Evolutionary conservation across 2,113 vertebrate species (phyloP).

Genomic region (Crotalus tigris): DNA sequence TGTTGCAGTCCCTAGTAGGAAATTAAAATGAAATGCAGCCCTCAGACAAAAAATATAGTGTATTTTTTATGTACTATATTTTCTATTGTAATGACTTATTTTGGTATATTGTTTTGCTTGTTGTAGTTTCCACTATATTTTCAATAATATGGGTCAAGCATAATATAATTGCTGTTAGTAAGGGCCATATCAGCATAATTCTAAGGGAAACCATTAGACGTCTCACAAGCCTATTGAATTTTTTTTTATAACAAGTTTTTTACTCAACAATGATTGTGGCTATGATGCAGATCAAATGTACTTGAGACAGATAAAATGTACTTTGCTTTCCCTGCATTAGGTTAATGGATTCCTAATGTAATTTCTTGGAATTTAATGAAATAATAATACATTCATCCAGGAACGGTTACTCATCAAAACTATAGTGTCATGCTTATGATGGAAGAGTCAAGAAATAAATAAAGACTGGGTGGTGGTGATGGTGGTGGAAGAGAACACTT

Average conservation of each 20-base stretch:
- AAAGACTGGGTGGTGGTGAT: background rate
- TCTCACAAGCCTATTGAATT: background rate
- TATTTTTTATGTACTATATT: background rate
- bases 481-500: background rate
- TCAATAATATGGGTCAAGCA: background rate
- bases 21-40: background rate
- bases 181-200: background rate
- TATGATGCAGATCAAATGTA: background rate
- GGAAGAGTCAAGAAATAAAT: conserved; percentile 11
- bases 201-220: background rate
- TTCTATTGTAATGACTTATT: background rate
- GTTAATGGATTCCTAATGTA: conserved; percentile 12
- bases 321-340: background rate
- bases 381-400: conserved; percentile 9
- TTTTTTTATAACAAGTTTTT: background rate
- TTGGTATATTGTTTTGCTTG: background rate
- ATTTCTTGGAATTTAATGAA: conserved; percentile 11
- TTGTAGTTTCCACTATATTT: background rate
- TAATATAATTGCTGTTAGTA: background rate
- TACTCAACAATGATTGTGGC: background rate
- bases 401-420: conserved; percentile 10
- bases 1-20: background rate
- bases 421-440: background rate
- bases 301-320: background rate
- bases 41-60: background rate